Evolutionary conservation across 2,113 vertebrate species (phyloP), one percentile per base, ranked within the genome.

Genomic region (Cygnus buccinator): DNA sequence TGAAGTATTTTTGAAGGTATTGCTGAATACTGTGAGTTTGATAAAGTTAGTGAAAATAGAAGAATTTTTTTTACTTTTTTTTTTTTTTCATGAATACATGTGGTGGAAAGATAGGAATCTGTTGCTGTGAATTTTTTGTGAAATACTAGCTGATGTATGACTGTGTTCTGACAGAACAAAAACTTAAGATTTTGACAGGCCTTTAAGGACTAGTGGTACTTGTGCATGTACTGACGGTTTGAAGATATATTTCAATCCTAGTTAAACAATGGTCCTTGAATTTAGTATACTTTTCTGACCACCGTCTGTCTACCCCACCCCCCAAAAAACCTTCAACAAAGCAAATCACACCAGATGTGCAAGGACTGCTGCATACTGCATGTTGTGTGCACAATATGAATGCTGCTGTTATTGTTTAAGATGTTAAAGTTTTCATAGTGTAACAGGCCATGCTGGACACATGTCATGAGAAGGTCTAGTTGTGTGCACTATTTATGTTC

Each of bases 1-100:
- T 37, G 82, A 52, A 39, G 14, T 52, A 20, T 37, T 94, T 94
- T 88, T 75, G 31, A 78, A 90, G 11, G 19, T 71, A 37, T 44
- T 73, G 14, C 25, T 77, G 33, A 89, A 5, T 57, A 62, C 19
- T 48, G 26, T 72, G 35, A 54, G 18, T 72, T 87, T 5, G 16
- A 28, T 48, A 9, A 74, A 78, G 14, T 66, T 77, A 23, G 4
- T 59, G 67, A 48, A 21, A 48, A 48, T 39, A 68, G 57, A 75
- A 71, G 25, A 72, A 31, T 57, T 68, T 83, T 83, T 46, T 46
- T 46, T 46, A 20, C 4, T 11, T 48, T 48, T 10, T 48, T 48
- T 10, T 48, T 48, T 48, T 39, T 70, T 17, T 44, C 9, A 4
- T 44, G 3, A 43, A 8, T 57, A 22, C 37, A 19, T 33, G 2